phyloP scores from a whole-genome alignment of 2,797 vertebrate species.

The Leptodactylus fallax region DNA sequence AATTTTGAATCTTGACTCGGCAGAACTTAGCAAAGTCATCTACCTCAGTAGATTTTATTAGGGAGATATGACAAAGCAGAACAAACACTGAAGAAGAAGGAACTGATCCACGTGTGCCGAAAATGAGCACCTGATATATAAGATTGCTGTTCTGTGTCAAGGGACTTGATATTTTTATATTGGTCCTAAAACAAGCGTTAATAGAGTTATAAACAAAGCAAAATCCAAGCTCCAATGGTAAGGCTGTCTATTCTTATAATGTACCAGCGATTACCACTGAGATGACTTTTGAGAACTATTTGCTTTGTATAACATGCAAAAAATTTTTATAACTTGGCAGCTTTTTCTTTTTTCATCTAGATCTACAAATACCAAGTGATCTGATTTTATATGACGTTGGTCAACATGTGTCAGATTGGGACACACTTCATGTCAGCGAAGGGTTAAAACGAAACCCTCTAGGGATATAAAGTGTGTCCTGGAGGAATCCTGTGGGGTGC shows the following conservation, averaged over 20 bases:
- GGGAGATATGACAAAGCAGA: background rate
- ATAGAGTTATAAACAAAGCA: background rate
- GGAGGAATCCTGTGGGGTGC: conserved; percentile 30
- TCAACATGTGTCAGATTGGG: background rate
- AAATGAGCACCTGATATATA: background rate
- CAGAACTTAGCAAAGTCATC: background rate
- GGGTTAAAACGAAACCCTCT: background rate
- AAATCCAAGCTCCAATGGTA: too few relatives aligned
- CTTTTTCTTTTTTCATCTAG: background rate
- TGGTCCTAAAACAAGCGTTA: background rate
- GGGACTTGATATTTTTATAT: background rate
- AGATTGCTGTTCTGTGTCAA: background rate
- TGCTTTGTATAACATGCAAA: too few relatives aligned
- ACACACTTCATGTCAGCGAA: background rate
- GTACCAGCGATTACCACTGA: too few relatives aligned
- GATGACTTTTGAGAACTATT: background rate
- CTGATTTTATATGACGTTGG: background rate
- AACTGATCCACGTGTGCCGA: background rate
- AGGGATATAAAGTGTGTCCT: conserved; percentile 24
- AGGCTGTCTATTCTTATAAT: too few relatives aligned
- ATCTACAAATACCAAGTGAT: too few relatives aligned
- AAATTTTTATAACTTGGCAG: background rate
- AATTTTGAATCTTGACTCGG: background rate
- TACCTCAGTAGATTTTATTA: background rate
- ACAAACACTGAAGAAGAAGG: background rate